A percentile compares a stretch with the other conserved stretches of the same genome.
phyloP scores from a whole-genome alignment of 2,797 vertebrate genomes.

The Acanthiza pusilla region DNA sequence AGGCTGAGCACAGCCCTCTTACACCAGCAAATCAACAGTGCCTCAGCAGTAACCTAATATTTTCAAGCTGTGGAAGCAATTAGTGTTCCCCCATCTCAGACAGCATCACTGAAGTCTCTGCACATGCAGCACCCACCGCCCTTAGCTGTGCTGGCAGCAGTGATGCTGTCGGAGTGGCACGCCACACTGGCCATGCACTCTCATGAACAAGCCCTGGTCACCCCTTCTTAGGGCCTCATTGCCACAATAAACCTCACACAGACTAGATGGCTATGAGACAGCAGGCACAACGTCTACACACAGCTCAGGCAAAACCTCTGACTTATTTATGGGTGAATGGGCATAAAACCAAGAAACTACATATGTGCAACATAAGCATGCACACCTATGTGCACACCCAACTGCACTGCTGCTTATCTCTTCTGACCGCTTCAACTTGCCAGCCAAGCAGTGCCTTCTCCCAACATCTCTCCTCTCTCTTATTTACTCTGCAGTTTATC shows the following conservation, averaged over 20 bases:
- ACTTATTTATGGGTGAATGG: not conserved
- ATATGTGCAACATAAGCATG: not conserved
- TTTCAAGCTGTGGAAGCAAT: not conserved
- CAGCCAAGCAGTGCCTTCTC: not conserved
- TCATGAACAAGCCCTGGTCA: not conserved
- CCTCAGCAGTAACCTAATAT: not conserved
- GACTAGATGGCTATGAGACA: not conserved
- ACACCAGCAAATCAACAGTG: not conserved
- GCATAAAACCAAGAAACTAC: not conserved
- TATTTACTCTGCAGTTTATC: not conserved
- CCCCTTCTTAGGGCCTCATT: not conserved
- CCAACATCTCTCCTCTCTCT: not conserved
- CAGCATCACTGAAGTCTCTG: not conserved
- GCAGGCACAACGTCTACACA: not conserved
- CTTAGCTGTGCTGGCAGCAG: not conserved
- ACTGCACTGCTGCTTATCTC: not conserved
- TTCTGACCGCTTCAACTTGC: not conserved
- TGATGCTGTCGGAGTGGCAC: not conserved
- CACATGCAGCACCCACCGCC: not conserved
- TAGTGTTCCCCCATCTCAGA: not conserved
- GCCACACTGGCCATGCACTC: rapidly evolving
- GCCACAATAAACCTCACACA: not conserved
- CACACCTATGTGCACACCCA: not conserved
- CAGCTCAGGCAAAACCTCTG: not conserved
- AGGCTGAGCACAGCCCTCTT: not conserved